Evolutionary conservation across 1,140 invertebrate species (phyloP).

Genomic region (Caerostris extrusa): DNA sequence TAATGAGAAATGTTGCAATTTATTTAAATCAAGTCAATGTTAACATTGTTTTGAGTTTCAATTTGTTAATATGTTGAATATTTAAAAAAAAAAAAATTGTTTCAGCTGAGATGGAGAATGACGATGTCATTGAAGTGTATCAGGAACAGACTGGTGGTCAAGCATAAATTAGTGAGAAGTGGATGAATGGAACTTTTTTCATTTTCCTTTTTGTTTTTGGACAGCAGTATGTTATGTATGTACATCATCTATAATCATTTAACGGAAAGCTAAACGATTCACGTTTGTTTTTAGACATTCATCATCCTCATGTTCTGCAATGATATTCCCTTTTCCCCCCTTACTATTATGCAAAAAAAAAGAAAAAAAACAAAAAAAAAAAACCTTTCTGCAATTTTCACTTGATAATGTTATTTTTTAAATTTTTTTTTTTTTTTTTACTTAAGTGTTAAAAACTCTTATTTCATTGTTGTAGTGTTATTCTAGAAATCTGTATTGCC

Average conservation of each 20-base stretch:
- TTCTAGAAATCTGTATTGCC: background rate
- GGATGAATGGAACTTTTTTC: background rate
- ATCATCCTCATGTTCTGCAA: slow-evolving; percentile 37
- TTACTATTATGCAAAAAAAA: background rate
- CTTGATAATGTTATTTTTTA: background rate
- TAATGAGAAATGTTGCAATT: background rate
- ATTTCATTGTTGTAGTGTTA: slow-evolving; percentile 20
- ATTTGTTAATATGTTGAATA: no score
- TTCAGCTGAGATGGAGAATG: slow-evolving; percentile 88
- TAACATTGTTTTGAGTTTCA: no score
- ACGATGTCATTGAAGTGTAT: slow-evolving; percentile 90
- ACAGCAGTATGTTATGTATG: slow-evolving; percentile 42
- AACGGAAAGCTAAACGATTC: background rate
- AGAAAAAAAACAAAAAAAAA: background rate
- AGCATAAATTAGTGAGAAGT: slow-evolving; percentile 12
- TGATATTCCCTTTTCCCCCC: background rate
- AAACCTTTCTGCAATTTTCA: background rate
- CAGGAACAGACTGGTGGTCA: slow-evolving; percentile 88
- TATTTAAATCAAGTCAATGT: background rate
- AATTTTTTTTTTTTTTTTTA: background rate
- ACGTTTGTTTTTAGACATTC: slow-evolving; percentile 65
- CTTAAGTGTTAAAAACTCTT: background rate
- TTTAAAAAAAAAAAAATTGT: no score
- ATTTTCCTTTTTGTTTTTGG: slow-evolving; percentile 4
- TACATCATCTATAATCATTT: slow-evolving; percentile 63